These are phyloP conservation scores for Ctenomys sociabilis DNA, from an alignment of 2,113 vertebrate species.

Conservation along the genomic window DNA sequence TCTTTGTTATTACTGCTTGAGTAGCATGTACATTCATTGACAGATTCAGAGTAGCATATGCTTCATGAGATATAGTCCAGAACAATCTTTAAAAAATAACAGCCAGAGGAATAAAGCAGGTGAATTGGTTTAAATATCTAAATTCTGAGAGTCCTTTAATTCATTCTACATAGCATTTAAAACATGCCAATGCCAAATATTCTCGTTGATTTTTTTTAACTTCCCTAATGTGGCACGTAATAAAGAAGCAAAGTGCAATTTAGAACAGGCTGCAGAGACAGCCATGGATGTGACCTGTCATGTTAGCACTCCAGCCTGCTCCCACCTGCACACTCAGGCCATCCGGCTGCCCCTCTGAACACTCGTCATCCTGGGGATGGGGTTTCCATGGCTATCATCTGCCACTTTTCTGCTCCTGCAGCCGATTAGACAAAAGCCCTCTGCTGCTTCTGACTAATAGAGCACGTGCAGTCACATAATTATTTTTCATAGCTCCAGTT, in stretches of 20 bases:
- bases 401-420: background rate
- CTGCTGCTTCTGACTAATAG: background rate
- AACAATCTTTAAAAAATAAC: constrained; percentile 9
- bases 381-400: constrained; percentile 57
- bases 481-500: background rate
- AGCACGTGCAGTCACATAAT: background rate
- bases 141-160: constrained; percentile 20
- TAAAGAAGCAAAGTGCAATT: constrained; percentile 43
- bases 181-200: background rate
- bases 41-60: background rate
- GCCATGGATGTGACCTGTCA: background rate
- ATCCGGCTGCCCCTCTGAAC: fast-evolving
- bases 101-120: background rate
- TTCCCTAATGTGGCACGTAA: constrained; percentile 33
- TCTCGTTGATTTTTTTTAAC: background rate
- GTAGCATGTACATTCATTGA: background rate
- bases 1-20: background rate
- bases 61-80: constrained; percentile 40
- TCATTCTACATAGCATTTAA: background rate
- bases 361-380: background rate
- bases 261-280: background rate
- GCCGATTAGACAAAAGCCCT: constrained; percentile 29
- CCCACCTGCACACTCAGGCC: background rate
- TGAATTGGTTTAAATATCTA: background rate
- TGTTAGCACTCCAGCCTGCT: background rate